These are phyloP conservation scores for Megathymus violae DNA, from an alignment of 1,140 invertebrate genomes.

Conservation along the genomic window DNA sequence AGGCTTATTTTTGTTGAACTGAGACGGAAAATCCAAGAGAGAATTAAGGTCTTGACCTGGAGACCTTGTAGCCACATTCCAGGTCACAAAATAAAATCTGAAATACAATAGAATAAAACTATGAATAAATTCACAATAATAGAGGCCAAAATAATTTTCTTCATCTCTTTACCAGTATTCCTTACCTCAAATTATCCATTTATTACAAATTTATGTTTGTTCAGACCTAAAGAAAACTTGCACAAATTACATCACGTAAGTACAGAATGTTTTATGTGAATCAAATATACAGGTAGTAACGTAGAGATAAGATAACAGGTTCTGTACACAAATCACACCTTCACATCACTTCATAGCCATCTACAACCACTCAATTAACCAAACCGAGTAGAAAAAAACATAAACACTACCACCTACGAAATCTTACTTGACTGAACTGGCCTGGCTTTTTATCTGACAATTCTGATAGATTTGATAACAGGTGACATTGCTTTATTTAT, in stretches of 20 bases:
- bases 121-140: neutral
- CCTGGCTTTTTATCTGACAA: too few relatives aligned
- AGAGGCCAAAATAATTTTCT: neutral
- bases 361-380: too few relatives aligned
- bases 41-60: constrained; percentile 88
- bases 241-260: constrained; percentile 7
- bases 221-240: constrained; percentile 4
- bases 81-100: constrained; percentile 91
- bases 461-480: too few relatives aligned
- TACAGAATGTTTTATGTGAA: neutral
- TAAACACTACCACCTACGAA: neutral
- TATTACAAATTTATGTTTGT: constrained; percentile 9
- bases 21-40: constrained; percentile 87
- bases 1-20: constrained; percentile 83
- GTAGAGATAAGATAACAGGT: constrained; percentile 39
- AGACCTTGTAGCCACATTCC: constrained; percentile 92
- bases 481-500: too few relatives aligned
- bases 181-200: constrained; percentile 71
- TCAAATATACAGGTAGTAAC: neutral
- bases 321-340: constrained; percentile 1
- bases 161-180: constrained; percentile 18
- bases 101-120: constrained; percentile 40
- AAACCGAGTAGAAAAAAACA: neutral
- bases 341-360: constrained; percentile 18
- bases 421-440: neutral